Conservation (phyloP, 2,797 vertebrate species). For the Loris lydekkerianus region DNA sequence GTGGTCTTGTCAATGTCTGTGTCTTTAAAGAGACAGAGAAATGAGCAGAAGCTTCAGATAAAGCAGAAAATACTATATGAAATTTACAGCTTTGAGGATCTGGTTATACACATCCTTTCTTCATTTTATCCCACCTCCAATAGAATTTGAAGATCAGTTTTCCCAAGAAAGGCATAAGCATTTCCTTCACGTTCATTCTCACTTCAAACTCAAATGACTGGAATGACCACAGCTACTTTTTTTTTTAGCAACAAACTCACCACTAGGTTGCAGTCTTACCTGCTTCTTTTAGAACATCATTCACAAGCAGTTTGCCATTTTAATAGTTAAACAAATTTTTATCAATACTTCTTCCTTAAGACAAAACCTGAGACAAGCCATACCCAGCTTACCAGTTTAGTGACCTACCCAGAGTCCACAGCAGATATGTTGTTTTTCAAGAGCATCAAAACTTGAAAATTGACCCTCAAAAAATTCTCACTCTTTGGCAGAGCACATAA, state of each 20-base stretch:
- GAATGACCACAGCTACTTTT: not conserved
- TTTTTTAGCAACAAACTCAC: constrained; percentile 49
- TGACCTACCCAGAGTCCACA: not conserved
- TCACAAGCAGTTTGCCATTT: not conserved
- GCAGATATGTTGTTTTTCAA: not conserved
- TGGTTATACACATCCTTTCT: not conserved
- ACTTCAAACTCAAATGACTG: constrained; percentile 3
- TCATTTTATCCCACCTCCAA: not conserved
- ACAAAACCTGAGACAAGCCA: not conserved
- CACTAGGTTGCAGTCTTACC: constrained; percentile 81
- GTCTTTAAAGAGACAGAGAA: constrained; percentile 3
- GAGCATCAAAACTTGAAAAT: not conserved
- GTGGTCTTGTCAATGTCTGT: not conserved
- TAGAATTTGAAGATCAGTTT: not conserved
- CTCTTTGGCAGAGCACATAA: not conserved
- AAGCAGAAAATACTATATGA: not conserved
- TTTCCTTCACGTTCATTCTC: not conserved
- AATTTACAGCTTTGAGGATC: not conserved
- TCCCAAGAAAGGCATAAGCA: not conserved
- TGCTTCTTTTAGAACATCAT: constrained; percentile 6
- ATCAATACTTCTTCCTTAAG: not conserved
- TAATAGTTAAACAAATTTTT: not conserved
- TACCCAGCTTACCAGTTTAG: not conserved
- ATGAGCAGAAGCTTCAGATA: constrained; percentile 8
- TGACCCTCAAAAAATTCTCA: not conserved